These are phyloP conservation scores for pig (Sus scrofa) DNA, from an alignment of 2,113 vertebrate species.

Conservation along the genomic window DNA sequence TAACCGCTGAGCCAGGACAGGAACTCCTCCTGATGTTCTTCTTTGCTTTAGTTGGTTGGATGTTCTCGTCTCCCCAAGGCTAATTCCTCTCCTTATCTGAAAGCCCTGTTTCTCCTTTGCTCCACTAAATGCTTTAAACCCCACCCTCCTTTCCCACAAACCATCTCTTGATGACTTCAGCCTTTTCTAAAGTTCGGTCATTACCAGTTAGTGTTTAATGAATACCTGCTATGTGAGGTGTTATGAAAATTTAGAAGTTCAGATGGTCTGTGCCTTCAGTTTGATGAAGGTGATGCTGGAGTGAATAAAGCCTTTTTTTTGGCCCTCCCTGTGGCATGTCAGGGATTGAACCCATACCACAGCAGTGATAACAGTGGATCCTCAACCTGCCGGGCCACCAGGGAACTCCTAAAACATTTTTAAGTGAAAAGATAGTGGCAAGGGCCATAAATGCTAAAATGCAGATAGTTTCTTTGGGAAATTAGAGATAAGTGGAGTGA, in stretches of 20 bases:
- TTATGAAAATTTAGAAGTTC: neutral
- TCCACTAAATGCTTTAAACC: neutral
- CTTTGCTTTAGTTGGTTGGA: neutral
- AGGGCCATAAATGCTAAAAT: neutral
- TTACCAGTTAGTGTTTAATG: neutral
- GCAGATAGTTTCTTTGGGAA: neutral
- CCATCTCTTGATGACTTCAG: neutral
- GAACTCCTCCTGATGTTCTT: neutral
- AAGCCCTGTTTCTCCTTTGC: neutral
- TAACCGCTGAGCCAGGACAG: too few species aligned
- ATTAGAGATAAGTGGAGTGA: neutral
- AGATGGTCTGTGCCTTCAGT: neutral
- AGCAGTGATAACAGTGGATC: too few species aligned
- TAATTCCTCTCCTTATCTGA: neutral
- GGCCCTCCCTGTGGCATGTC: too few species aligned
- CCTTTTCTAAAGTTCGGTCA: neutral
- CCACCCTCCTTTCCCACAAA: neutral
- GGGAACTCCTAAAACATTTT: neutral
- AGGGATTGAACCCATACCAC: too few species aligned
- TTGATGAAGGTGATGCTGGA: neutral
- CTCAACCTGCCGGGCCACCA: too few species aligned
- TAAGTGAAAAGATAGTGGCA: neutral
- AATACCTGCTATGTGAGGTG: neutral
- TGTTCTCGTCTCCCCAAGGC: neutral
- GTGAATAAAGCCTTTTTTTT: neutral